Conservation (phyloP, 2,113 vertebrate species). For the Dromas ardeola region DNA sequence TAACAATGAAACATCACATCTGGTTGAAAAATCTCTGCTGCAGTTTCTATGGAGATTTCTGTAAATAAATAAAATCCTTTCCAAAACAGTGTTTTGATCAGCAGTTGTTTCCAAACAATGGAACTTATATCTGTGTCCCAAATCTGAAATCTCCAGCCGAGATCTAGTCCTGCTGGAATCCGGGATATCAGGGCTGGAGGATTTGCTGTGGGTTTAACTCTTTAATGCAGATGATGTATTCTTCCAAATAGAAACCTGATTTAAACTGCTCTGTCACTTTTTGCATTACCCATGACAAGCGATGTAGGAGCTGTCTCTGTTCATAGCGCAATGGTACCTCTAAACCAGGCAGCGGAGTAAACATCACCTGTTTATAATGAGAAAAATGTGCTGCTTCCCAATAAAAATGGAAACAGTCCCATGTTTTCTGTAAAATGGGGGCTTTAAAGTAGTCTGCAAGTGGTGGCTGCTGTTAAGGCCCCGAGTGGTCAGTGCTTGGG, state of each 20-base stretch:
- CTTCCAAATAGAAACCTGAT: neutral
- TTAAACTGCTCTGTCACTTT: neutral
- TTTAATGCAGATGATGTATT: neutral
- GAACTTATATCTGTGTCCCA: neutral
- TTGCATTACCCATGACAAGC: neutral
- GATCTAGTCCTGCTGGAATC: neutral
- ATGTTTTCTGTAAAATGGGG: neutral
- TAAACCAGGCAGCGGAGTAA: neutral
- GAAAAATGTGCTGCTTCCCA: neutral
- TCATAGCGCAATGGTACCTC: neutral
- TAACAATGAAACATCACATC: conserved; percentile 18
- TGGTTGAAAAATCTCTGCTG: neutral
- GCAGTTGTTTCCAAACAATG: neutral
- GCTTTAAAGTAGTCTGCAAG: neutral
- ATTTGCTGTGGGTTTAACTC: neutral
- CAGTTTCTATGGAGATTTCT: conserved; percentile 39
- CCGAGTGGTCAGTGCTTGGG: accelerated
- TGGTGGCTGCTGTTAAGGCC: neutral
- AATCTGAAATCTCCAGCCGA: neutral
- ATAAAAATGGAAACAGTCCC: neutral
- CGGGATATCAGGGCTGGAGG: neutral
- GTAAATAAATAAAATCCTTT: conserved; percentile 41
- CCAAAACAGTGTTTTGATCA: conserved; percentile 22
- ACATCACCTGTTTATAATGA: neutral
- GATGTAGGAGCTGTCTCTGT: neutral